Evolutionary conservation across 1,140 invertebrate species (phyloP).

Genomic region (Drosophila sturtevanti): DNA sequence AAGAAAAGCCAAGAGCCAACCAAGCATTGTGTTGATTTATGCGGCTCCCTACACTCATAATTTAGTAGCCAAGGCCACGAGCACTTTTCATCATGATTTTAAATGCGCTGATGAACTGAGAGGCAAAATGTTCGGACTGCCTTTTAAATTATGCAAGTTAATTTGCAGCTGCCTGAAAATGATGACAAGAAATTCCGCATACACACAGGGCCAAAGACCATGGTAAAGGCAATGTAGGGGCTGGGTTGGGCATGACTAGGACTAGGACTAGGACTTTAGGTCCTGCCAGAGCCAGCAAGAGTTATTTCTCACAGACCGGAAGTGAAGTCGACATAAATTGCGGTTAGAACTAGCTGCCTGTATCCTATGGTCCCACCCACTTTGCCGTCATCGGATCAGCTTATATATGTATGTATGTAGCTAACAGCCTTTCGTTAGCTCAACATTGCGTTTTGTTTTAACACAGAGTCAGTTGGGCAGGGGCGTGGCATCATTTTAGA

Average conservation of each 20-base stretch:
- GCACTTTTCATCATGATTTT: constrained; percentile 45
- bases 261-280: constrained; percentile 6
- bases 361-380: constrained; percentile 19
- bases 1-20: neutral
- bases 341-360: constrained; percentile 60
- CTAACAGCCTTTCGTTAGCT: constrained; percentile 1
- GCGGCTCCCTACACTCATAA: constrained; percentile 48
- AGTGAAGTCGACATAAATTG: constrained; percentile 80
- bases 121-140: constrained; percentile 56
- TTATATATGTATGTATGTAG: neutral
- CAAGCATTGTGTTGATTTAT: constrained; percentile 52
- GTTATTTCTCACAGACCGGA: constrained; percentile 77
- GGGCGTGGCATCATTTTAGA: neutral
- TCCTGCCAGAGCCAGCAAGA: constrained; percentile 57
- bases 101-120: constrained; percentile 63
- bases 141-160: constrained; percentile 76
- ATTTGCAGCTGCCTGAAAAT: constrained; percentile 72
- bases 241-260: constrained; percentile 16
- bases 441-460: constrained; percentile 39
- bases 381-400: constrained; percentile 2
- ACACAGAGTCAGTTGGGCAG: constrained; percentile 26
- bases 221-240: neutral
- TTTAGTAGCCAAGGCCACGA: constrained; percentile 56
- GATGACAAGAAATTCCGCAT: constrained; percentile 71
- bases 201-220: constrained; percentile 5